These are phyloP conservation scores for Aspidapion aeneum DNA, from an alignment of 2,888 invertebrate genomes.

Conservation along the genomic window DNA sequence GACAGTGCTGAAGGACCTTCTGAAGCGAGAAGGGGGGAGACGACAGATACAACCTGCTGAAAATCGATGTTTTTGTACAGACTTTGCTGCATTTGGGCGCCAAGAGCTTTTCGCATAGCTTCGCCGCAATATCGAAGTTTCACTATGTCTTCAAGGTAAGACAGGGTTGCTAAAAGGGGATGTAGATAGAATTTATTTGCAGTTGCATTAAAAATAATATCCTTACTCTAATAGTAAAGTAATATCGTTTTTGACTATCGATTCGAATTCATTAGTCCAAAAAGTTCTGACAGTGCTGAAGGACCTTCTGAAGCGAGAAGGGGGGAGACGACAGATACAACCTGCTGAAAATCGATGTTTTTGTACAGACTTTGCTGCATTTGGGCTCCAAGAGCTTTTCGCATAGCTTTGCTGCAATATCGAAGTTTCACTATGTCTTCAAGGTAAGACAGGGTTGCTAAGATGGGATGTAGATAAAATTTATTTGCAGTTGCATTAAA, in stretches of 20 bases:
- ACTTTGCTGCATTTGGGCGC: constrained; percentile 89
- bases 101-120: constrained; percentile 97
- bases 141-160: constrained; percentile 84
- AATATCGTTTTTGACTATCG: too few species aligned
- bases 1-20: constrained; percentile 80
- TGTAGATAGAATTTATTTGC: too few species aligned
- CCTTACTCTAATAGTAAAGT: too few species aligned
- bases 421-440: constrained; percentile 91
- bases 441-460: constrained; percentile 72
- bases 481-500: too few species aligned
- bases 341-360: constrained; percentile 93
- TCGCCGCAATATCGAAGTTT: constrained; percentile 97
- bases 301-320: constrained; percentile 79
- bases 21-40: constrained; percentile 74
- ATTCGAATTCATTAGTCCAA: too few species aligned
- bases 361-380: constrained; percentile 91
- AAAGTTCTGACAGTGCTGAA: constrained; percentile 85
- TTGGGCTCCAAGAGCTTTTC: constrained; percentile 96
- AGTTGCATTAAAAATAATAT: too few species aligned
- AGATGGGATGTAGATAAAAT: too few species aligned
- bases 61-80: constrained; percentile 97
- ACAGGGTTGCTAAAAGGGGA: too few species aligned
- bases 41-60: constrained; percentile 81
- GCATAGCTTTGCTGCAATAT: constrained; percentile 97
- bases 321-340: constrained; percentile 76